phyloP scores from a whole-genome alignment of 2,797 vertebrate species.

The Echiichthys vipera region DNA sequence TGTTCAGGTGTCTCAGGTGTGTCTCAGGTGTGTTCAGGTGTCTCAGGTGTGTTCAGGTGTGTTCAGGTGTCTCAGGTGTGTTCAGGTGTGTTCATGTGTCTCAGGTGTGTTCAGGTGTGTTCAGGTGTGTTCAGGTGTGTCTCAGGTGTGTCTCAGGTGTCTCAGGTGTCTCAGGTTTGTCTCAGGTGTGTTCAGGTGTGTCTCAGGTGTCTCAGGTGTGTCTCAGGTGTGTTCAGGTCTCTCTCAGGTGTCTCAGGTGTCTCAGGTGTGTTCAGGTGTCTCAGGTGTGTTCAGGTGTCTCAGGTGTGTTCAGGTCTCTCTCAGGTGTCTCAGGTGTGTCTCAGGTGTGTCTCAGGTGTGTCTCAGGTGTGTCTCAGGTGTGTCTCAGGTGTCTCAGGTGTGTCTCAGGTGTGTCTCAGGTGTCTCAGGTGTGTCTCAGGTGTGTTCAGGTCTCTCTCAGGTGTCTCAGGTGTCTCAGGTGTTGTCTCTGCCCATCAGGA shows the following conservation, averaged over 20 bases:
- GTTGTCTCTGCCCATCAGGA: conserved; percentile 15
- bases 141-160: too few relatives aligned
- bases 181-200: too few relatives aligned
- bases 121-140: background rate
- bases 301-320: too few relatives aligned
- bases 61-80: too few relatives aligned
- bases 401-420: too few relatives aligned
- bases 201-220: background rate
- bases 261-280: background rate
- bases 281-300: background rate
- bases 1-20: background rate
- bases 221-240: background rate
- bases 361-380: too few relatives aligned
- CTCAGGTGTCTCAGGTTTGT: too few relatives aligned
- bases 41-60: background rate
- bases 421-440: too few relatives aligned
- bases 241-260: background rate
- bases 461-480: background rate
- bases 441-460: background rate
- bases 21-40: background rate
- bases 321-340: too few relatives aligned
- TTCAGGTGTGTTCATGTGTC: too few relatives aligned
- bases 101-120: background rate
- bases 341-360: too few relatives aligned
- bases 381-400: too few relatives aligned